phyloP scores from a whole-genome alignment of 2,113 vertebrate genomes.

The Nothobranchius furzeri region DNA sequence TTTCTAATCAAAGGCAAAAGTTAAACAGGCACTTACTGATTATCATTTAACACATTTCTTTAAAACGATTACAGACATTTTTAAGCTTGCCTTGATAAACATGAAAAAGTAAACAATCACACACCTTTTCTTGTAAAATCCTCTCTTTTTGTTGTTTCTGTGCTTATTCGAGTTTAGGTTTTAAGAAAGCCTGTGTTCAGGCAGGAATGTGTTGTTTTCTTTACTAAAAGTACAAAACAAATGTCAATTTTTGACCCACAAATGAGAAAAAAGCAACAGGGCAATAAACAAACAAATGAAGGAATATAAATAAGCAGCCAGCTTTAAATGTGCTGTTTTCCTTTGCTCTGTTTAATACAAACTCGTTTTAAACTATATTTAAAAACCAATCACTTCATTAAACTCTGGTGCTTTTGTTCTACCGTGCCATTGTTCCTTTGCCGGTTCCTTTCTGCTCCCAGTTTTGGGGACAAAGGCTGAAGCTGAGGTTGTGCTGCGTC shows the following conservation, averaged over 20 bases:
- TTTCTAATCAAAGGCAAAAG: not conserved
- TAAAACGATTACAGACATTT: too few relatives aligned
- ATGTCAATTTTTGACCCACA: not conserved
- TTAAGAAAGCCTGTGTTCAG: too few relatives aligned
- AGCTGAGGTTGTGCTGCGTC: constrained; percentile 87
- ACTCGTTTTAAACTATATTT: constrained; percentile 40
- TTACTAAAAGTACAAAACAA: not conserved
- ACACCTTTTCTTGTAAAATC: too few relatives aligned
- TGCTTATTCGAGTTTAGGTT: too few relatives aligned
- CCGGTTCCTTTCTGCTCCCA: constrained; percentile 83
- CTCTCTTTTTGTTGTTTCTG: too few relatives aligned
- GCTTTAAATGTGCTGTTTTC: not conserved
- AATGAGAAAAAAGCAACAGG: not conserved
- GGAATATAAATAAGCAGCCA: not conserved
- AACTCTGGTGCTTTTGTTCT: constrained; percentile 82
- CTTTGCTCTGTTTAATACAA: constrained; percentile 20
- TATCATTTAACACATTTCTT: too few relatives aligned
- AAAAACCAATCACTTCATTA: constrained; percentile 63
- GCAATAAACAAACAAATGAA: not conserved
- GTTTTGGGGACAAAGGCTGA: constrained; percentile 87
- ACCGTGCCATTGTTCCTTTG: constrained; percentile 88
- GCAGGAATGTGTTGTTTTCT: too few relatives aligned
- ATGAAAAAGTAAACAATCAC: too few relatives aligned
- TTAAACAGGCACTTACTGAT: not conserved
- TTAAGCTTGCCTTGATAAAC: too few relatives aligned